Percentiles rank a stretch among this genome's conserved stretches.
Evolutionary conservation across 2,797 vertebrate genomes (phyloP).

Genomic region (Saxicola maurus): DNA sequence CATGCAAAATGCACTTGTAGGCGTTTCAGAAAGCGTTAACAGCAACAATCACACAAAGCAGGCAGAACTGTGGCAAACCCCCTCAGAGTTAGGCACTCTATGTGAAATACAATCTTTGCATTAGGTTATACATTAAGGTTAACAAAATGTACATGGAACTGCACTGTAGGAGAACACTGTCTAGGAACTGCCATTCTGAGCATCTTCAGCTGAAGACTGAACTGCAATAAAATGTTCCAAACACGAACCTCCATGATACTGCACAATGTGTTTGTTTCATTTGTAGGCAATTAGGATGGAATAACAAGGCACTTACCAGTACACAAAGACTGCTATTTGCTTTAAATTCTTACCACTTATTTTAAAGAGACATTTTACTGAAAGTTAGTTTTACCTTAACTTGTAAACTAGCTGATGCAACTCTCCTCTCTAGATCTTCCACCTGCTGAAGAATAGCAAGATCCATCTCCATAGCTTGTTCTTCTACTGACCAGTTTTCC

Average conservation of each 20-base stretch:
- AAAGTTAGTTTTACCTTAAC: constrained; percentile 83
- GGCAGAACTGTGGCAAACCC: not conserved
- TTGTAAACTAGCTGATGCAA: constrained; percentile 88
- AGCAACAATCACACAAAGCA: not conserved
- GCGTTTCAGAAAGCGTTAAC: not conserved
- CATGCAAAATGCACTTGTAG: not conserved
- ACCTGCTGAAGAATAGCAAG: constrained; percentile 87
- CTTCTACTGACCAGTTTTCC: constrained; percentile 90
- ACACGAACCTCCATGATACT: not conserved
- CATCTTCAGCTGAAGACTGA: not conserved
- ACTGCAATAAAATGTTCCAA: not conserved
- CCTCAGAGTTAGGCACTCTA: not conserved
- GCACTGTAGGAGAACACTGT: not conserved
- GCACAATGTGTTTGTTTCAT: not conserved
- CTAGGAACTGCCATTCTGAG: not conserved
- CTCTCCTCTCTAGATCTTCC: constrained; percentile 89
- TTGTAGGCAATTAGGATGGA: not conserved
- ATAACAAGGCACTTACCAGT: constrained; percentile 33
- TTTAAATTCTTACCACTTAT: constrained; percentile 22
- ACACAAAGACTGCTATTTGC: not conserved
- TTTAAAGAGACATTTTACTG: constrained; percentile 57
- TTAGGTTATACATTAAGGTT: not conserved
- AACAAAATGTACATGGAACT: not conserved
- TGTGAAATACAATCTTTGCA: not conserved
- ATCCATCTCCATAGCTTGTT: constrained; percentile 91